These are phyloP conservation scores for Paramisgurnus dabryanus DNA, from an alignment of 2,113 vertebrate species.

Conservation along the genomic window DNA sequence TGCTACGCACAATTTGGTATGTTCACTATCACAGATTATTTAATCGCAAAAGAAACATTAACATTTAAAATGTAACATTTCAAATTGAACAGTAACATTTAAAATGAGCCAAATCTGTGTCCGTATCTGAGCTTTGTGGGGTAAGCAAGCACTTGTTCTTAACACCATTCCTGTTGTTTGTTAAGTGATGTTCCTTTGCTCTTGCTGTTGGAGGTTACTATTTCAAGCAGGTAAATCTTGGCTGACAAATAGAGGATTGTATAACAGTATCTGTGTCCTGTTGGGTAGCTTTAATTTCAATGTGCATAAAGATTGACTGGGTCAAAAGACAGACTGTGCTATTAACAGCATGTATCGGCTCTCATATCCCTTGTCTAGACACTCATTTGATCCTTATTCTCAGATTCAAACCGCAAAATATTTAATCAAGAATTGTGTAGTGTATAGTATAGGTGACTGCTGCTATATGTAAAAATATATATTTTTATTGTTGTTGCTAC, in stretches of 20 bases:
- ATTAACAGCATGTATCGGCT: conserved; percentile 19
- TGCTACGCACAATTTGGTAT: neutral
- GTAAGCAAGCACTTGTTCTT: neutral
- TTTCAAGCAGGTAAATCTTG: conserved; percentile 57
- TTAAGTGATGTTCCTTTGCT: conserved; percentile 38
- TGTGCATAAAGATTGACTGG: conserved; percentile 2
- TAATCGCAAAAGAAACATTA: conserved; percentile 34
- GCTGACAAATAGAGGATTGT: conserved; percentile 46
- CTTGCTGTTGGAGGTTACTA: conserved; percentile 54
- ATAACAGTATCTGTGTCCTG: conserved; percentile 44
- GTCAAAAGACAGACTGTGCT: conserved; percentile 41
- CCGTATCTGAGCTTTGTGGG: conserved; percentile 33
- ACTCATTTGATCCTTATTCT: neutral
- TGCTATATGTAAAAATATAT: neutral
- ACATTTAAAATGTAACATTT: neutral
- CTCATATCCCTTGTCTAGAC: conserved; percentile 70
- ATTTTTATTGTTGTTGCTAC: conserved; percentile 1
- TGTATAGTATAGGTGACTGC: neutral
- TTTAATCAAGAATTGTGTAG: neutral
- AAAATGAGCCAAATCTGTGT: conserved; percentile 37
- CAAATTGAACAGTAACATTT: conserved; percentile 33
- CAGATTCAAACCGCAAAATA: neutral
- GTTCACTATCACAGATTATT: neutral
- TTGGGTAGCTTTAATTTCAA: conserved; percentile 13
- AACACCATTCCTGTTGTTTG: conserved; percentile 9